Conservation (phyloP, 1,140 invertebrate genomes). For the Melipona quadrifasciata region DNA sequence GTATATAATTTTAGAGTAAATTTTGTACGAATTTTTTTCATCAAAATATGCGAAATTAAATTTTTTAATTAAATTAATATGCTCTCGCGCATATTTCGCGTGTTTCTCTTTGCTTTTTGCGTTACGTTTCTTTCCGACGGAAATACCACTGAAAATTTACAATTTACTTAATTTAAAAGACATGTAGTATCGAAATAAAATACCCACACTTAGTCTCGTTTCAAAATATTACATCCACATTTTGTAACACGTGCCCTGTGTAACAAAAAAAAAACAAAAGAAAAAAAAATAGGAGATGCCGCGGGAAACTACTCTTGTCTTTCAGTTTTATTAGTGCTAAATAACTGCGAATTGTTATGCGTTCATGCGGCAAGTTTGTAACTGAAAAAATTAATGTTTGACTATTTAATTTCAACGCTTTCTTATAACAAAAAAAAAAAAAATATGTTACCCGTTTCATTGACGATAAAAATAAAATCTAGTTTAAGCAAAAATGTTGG, state of each 20-base stretch:
- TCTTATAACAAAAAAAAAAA: neutral
- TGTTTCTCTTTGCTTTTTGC: too few relatives aligned
- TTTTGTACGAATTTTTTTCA: neutral
- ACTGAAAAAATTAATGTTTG: neutral
- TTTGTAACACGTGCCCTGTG: neutral
- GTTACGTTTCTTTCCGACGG: neutral
- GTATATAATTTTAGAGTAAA: neutral
- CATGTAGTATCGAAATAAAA: neutral
- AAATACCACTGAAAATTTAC: neutral
- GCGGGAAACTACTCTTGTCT: neutral
- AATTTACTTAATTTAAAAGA: neutral
- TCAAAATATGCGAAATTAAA: neutral
- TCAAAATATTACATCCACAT: neutral
- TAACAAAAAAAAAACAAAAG: too few relatives aligned
- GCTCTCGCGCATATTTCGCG: too few relatives aligned
- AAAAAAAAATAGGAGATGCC: neutral
- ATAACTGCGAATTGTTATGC: neutral
- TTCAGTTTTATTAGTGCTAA: neutral
- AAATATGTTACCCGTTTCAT: neutral
- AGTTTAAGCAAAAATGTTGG: too few relatives aligned
- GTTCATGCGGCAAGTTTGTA: neutral
- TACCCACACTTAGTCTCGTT: neutral
- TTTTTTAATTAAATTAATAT: neutral
- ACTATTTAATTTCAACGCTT: neutral
- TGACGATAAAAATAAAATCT: too few relatives aligned